Percentiles rank a stretch among this genome's conserved stretches.
phyloP scores from a whole-genome alignment of 2,888 invertebrate species.

The Escarpia spicata region DNA sequence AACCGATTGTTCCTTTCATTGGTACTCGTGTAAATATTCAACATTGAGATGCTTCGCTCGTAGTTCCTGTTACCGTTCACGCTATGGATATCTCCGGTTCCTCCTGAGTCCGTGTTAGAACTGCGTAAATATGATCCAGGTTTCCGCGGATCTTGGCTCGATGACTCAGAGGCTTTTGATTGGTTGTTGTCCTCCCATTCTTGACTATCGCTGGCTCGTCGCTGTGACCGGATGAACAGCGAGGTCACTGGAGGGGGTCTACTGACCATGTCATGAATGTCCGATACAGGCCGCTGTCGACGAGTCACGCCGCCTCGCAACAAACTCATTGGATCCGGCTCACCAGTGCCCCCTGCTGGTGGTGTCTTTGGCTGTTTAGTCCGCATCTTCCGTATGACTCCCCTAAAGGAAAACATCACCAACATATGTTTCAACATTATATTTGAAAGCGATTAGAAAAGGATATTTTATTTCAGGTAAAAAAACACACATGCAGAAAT shows the following conservation, averaged over 20 bases:
- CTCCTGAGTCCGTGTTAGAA: background rate
- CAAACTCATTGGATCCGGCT: background rate
- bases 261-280: background rate
- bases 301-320: background rate
- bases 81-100: background rate
- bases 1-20: background rate
- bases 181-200: background rate
- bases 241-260: background rate
- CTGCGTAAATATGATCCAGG: background rate
- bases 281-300: background rate
- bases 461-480: no score
- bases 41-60: background rate
- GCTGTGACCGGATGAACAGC: background rate
- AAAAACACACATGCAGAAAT: no score
- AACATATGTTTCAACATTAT: background rate
- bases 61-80: background rate
- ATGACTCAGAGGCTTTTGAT: background rate
- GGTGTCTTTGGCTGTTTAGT: background rate
- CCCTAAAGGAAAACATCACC: background rate
- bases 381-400: background rate
- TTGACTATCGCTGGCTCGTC: background rate
- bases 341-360: background rate
- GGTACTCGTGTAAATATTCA: background rate
- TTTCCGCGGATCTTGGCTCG: background rate
- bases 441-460: no score